phyloP scores from a whole-genome alignment of 2,888 invertebrate species.

The Drosophila algonquin region DNA sequence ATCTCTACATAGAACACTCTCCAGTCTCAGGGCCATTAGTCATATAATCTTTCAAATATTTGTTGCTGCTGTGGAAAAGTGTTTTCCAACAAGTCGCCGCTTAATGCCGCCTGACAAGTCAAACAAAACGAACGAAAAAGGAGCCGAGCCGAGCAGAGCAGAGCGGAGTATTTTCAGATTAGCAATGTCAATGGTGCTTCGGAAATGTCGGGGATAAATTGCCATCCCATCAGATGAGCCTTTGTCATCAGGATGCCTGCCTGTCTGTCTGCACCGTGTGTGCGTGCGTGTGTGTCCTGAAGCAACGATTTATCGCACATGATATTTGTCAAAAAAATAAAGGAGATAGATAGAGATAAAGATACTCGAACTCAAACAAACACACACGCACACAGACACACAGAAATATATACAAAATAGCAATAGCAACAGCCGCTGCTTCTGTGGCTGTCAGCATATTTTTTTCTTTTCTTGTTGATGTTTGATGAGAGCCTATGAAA shows the following conservation, averaged over 20 bases:
- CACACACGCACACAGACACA: slow-evolving; percentile 16
- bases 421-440: slow-evolving; percentile 19
- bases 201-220: slow-evolving; percentile 48
- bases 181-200: slow-evolving; percentile 46
- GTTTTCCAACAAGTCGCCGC: slow-evolving; percentile 13
- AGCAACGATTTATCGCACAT: slow-evolving; percentile 64
- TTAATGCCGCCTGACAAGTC: slow-evolving; percentile 33
- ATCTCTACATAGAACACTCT: not conserved
- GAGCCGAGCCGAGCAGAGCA: slow-evolving; percentile 1
- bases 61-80: slow-evolving; percentile 4
- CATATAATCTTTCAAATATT: slow-evolving; percentile 19
- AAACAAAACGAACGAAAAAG: slow-evolving; percentile 44
- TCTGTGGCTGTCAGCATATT: slow-evolving; percentile 62
- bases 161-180: slow-evolving; percentile 45
- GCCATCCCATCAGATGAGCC: slow-evolving; percentile 31
- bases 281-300: slow-evolving; percentile 39
- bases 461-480: slow-evolving; percentile 1
- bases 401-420: slow-evolving; percentile 33
- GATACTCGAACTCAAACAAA: slow-evolving; percentile 44
- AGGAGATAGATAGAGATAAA: slow-evolving; percentile 50
- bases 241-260: slow-evolving; percentile 43
- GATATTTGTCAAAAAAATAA: slow-evolving; percentile 57
- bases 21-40: slow-evolving; percentile 22
- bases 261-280: slow-evolving; percentile 8
- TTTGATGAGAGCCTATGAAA: slow-evolving; percentile 40